Percentiles rank a stretch among this genome's conserved stretches.
These are phyloP conservation scores for Aldrovandia affinis DNA, from an alignment of 2,797 vertebrate genomes.

Conservation along the genomic window DNA sequence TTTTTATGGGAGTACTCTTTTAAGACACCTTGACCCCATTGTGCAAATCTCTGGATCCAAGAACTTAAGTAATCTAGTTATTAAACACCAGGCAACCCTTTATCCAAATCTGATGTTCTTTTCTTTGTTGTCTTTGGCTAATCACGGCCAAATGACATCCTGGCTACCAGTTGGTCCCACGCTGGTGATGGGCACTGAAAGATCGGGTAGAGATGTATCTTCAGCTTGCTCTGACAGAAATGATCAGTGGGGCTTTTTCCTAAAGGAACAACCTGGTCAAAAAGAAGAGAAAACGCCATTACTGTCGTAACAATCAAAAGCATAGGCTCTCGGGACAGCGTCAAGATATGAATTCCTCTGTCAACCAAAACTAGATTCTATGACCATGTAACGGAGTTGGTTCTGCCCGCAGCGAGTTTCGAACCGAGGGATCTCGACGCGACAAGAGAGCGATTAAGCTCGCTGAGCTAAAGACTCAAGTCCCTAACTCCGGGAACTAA, in stretches of 20 bases:
- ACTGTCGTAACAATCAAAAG: not conserved
- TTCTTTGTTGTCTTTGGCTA: not conserved
- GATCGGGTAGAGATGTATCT: not conserved
- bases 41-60: not conserved
- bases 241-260: slow-evolving; percentile 63
- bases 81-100: not conserved
- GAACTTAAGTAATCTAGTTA: not conserved
- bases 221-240: not conserved
- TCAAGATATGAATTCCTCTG: not conserved
- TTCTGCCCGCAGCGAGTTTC: too few relatives aligned
- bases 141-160: not conserved
- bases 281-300: not conserved
- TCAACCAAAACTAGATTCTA: not conserved
- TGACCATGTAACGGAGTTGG: too few relatives aligned
- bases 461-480: too few relatives aligned
- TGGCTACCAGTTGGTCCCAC: not conserved
- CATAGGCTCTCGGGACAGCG: not conserved
- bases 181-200: not conserved
- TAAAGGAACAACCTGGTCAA: slow-evolving; percentile 67
- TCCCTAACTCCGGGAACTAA: too few relatives aligned
- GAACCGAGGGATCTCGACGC: too few relatives aligned
- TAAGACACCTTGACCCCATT: not conserved
- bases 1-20: too few relatives aligned
- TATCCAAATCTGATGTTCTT: not conserved
- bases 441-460: too few relatives aligned